Conservation (phyloP, 2,797 vertebrate species). For the Cichlasoma orientale region DNA sequence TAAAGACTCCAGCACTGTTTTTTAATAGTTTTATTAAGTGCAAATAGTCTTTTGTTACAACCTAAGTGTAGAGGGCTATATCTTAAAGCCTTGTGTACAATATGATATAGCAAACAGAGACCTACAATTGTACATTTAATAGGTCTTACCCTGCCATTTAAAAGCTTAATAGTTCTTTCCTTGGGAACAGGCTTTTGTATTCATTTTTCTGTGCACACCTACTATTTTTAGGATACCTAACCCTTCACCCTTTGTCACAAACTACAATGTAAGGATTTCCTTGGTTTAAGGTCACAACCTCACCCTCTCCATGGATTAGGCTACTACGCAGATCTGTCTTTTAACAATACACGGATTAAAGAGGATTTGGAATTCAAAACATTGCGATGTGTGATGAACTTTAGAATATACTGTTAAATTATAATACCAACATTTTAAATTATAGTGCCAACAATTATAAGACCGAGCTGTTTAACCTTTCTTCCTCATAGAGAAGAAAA, state of each 20-base stretch:
- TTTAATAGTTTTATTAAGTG: neutral
- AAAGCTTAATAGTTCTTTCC: neutral
- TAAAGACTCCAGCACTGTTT: neutral
- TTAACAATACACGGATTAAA: conserved; percentile 20
- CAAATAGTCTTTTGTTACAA: neutral
- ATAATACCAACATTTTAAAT: neutral
- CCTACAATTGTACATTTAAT: neutral
- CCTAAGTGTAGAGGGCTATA: neutral
- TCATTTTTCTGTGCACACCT: neutral
- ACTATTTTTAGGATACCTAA: conserved; percentile 60
- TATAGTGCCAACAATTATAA: neutral
- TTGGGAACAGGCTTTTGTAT: conserved; percentile 4
- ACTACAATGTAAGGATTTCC: conserved; percentile 77
- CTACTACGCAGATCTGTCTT: neutral
- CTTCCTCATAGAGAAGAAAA: neutral
- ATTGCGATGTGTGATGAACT: neutral
- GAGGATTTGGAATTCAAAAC: neutral
- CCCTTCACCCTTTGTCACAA: conserved; percentile 59
- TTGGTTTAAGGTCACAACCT: conserved; percentile 46
- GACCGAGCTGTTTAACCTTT: neutral
- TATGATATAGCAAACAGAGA: neutral
- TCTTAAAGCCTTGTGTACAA: neutral
- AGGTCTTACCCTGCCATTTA: neutral
- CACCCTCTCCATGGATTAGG: neutral
- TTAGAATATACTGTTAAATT: neutral